phyloP scores from a whole-genome alignment of 2,888 invertebrate genomes.

The Philereme vetulata region DNA sequence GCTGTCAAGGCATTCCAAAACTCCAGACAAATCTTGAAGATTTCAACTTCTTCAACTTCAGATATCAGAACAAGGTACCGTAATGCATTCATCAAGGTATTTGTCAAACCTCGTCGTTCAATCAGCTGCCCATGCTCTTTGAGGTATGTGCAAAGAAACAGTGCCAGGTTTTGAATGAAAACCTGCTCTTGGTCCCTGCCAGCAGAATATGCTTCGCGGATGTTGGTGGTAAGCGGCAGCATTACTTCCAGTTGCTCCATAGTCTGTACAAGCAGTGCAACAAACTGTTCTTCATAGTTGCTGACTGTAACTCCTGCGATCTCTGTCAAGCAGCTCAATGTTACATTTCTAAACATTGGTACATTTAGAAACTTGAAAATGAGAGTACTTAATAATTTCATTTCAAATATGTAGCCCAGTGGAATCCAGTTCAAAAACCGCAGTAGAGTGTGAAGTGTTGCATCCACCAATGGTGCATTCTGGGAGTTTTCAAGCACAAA shows the following conservation, averaged over 20 bases:
- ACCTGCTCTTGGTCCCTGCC: constrained; percentile 99
- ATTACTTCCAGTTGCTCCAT: constrained; percentile 96
- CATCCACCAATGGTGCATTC: constrained; percentile 97
- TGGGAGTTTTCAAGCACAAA: constrained; percentile 99
- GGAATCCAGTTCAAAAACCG: constrained; percentile 99
- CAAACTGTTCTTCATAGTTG: constrained; percentile 97
- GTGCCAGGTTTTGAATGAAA: constrained; percentile 98
- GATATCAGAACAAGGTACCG: constrained; percentile 96
- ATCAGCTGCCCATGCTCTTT: constrained; percentile 97
- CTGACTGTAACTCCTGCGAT: constrained; percentile 96
- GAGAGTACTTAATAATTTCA: constrained; percentile 96
- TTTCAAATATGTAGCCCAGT: constrained; percentile 99
- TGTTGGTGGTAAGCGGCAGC: constrained; percentile 95
- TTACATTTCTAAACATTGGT: constrained; percentile 98
- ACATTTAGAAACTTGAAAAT: constrained; percentile 98
- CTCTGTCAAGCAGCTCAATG: constrained; percentile 98
- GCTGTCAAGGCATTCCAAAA: constrained; percentile 98
- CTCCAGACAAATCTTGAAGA: constrained; percentile 99
- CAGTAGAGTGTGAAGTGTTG: constrained; percentile 97
- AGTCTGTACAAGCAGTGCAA: constrained; percentile 94
- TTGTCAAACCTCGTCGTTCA: constrained; percentile 91
- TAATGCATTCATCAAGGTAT: constrained; percentile 91
- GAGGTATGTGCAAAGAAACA: constrained; percentile 98
- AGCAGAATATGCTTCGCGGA: constrained; percentile 95
- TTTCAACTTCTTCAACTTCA: constrained; percentile 99